phyloP scores from a whole-genome alignment of 2,888 invertebrate genomes.

The Patella ulyssiponensis region DNA sequence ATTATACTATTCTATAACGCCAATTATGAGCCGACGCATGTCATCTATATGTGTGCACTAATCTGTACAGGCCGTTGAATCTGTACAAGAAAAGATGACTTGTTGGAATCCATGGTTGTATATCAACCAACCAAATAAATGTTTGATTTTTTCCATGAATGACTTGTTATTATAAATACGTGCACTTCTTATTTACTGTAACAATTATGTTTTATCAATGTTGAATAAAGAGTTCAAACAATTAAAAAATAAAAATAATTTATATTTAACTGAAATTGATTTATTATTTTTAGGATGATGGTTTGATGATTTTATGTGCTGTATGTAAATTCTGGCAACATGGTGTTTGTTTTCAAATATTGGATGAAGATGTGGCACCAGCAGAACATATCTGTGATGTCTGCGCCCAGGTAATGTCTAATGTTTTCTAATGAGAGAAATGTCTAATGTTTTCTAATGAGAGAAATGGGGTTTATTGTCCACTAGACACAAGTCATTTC shows the following conservation, averaged over 20 bases:
- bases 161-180: neutral
- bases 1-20: no score
- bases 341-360: conserved; percentile 68
- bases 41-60: no score
- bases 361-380: conserved; percentile 63
- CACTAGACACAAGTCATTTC: no score
- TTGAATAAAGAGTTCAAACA: neutral
- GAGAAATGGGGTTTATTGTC: no score
- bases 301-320: conserved; percentile 72
- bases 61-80: no score
- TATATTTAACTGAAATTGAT: neutral
- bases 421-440: no score
- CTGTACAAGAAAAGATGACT: no score
- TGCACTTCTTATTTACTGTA: neutral
- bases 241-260: neutral
- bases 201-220: no score
- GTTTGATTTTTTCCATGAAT: conserved; percentile 1
- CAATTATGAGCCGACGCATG: no score
- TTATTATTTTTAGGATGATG: conserved; percentile 66
- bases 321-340: conserved; percentile 72
- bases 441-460: no score
- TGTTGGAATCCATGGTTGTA: no score
- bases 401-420: conserved; percentile 56
- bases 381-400: conserved; percentile 64
- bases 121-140: no score